phyloP scores from a whole-genome alignment of 2,888 invertebrate species.

The Laothoe populi region DNA sequence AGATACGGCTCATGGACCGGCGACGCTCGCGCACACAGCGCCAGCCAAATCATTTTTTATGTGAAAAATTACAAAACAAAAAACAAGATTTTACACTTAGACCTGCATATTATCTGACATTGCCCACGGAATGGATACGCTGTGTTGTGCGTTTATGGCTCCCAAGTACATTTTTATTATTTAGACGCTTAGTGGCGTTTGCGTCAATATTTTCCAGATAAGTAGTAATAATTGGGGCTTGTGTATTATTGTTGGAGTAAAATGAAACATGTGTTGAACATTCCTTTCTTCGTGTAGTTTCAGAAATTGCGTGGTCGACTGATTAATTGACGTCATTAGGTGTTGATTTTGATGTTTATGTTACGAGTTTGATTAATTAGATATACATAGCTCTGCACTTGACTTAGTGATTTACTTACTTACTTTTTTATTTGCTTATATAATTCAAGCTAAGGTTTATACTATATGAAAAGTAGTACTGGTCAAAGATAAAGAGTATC shows the following conservation, averaged over 20 bases:
- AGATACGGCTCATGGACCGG: constrained; percentile 63
- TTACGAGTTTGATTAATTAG: not conserved
- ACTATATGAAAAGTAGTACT: too few species aligned
- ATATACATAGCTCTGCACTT: too few species aligned
- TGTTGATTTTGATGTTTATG: constrained; percentile 8
- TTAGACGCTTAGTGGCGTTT: constrained; percentile 1
- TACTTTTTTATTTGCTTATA: too few species aligned
- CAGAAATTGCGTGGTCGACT: constrained; percentile 2
- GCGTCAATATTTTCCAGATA: constrained; percentile 16
- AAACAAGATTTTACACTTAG: constrained; percentile 64
- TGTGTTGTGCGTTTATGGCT: constrained; percentile 11
- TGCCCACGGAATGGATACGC: constrained; percentile 21
- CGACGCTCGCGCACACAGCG: constrained; percentile 39
- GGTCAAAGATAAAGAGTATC: too few species aligned
- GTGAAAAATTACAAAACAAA: constrained; percentile 60
- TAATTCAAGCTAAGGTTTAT: too few species aligned
- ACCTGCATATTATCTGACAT: constrained; percentile 47
- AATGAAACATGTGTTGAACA: constrained; percentile 21
- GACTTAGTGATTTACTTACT: not conserved
- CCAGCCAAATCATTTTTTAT: constrained; percentile 45
- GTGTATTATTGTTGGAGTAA: constrained; percentile 13
- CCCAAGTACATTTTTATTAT: constrained; percentile 11
- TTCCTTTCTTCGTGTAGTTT: constrained; percentile 10
- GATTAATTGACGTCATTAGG: not conserved
- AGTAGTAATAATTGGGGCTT: constrained; percentile 18